Conservation (phyloP, 2,888 invertebrate species). For the Agrochola circellaris region DNA sequence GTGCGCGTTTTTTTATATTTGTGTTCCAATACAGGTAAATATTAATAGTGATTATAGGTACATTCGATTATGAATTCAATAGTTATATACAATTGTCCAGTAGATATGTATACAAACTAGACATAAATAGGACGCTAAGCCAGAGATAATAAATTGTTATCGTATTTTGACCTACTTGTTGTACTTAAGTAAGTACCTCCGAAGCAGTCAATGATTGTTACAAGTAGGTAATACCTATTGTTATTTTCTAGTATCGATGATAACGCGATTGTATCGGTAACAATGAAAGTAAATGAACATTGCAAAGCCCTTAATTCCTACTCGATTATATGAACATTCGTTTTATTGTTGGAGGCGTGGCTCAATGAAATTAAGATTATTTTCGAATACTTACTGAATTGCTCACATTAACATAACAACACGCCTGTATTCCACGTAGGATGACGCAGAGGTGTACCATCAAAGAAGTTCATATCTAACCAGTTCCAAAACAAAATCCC, state of each 20-base stretch:
- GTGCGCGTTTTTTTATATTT: not conserved
- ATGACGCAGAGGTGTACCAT: too few species aligned
- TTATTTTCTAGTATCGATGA: constrained; percentile 14
- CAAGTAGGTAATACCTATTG: not conserved
- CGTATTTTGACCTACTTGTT: constrained; percentile 25
- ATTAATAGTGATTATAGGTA: not conserved
- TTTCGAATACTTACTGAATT: not conserved
- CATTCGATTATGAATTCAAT: not conserved
- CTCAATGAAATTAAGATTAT: not conserved
- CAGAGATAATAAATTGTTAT: constrained; percentile 6
- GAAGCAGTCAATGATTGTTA: not conserved
- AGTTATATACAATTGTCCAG: not conserved
- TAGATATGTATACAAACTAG: not conserved
- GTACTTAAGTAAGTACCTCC: not conserved
- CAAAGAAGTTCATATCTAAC: too few species aligned
- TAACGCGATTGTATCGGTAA: constrained; percentile 2
- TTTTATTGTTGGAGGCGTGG: not conserved
- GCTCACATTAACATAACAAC: not conserved
- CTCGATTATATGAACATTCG: not conserved
- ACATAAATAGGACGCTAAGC: not conserved
- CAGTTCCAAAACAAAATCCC: too few species aligned
- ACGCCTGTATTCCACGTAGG: too few species aligned
- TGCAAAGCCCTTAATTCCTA: not conserved
- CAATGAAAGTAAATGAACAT: constrained; percentile 15
- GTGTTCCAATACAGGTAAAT: not conserved